A percentile compares a stretch with the other conserved stretches of the same genome.
phyloP scores from a whole-genome alignment of 2,113 vertebrate genomes.

The Phalacrocorax brasilianus region DNA sequence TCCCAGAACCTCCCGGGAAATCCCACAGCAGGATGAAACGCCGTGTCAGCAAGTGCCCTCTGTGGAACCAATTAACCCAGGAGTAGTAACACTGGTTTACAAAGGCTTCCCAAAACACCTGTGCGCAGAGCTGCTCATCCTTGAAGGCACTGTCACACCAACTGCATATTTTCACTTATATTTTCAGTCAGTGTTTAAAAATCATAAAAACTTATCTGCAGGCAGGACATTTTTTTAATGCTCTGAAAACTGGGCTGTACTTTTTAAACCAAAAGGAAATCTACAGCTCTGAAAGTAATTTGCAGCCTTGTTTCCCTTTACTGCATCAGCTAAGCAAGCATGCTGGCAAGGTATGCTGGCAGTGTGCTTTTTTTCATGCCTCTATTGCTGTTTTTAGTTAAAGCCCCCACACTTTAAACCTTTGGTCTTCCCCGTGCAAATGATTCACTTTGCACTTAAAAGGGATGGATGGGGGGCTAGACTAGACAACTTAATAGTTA shows the following conservation, averaged over 20 bases:
- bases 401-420: neutral
- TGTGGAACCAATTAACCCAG: neutral
- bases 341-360: neutral
- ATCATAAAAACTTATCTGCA: neutral
- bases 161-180: neutral
- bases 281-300: neutral
- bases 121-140: neutral
- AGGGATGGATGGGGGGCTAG: neutral
- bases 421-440: neutral
- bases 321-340: neutral
- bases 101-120: neutral
- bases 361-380: neutral
- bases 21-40: neutral
- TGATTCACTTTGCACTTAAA: neutral
- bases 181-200: neutral
- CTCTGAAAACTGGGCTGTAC: neutral
- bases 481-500: neutral
- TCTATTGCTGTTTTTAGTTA: neutral
- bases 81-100: neutral
- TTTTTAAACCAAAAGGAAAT: neutral
- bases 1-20: neutral
- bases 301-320: neutral
- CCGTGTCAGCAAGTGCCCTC: fast-evolving
- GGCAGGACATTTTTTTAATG: neutral
- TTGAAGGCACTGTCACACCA: neutral